Percentiles rank a stretch among this genome's conserved stretches.
Conservation (phyloP, 92 coral and sea anemone species). For the Phymanthus crucifer region DNA sequence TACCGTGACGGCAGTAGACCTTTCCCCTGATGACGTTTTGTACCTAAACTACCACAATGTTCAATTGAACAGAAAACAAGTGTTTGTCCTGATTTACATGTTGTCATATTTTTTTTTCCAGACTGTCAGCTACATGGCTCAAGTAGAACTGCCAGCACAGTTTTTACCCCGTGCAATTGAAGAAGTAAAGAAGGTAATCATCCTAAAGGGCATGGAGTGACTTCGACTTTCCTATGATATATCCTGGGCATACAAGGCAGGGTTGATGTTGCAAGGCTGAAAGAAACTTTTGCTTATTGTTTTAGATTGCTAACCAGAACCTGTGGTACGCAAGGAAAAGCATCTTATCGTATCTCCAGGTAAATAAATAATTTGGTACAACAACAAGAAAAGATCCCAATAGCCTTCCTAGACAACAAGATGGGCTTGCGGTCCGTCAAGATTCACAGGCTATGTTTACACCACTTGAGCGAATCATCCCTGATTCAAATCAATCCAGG, state of each 20-base stretch:
- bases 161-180: slow-evolving; percentile 69
- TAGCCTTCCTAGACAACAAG: too few relatives aligned
- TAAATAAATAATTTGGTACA: slow-evolving; percentile 1
- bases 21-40: too few relatives aligned
- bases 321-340: slow-evolving; percentile 94
- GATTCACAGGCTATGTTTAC: too few relatives aligned
- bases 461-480: too few relatives aligned
- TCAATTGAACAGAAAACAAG: too few relatives aligned
- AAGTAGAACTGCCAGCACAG: slow-evolving; percentile 63
- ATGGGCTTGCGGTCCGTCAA: not conserved
- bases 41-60: too few relatives aligned
- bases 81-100: too few relatives aligned
- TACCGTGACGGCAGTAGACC: too few relatives aligned
- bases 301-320: slow-evolving; percentile 71
- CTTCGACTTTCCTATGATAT: not conserved
- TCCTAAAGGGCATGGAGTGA: not conserved
- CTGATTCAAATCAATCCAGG: too few relatives aligned
- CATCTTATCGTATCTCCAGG: slow-evolving; percentile 83
- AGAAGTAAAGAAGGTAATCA: slow-evolving; percentile 64
- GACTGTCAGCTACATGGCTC: slow-evolving; percentile 77
- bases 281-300: not conserved
- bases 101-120: not conserved
- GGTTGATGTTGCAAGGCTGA: too few relatives aligned
- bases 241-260: too few relatives aligned
- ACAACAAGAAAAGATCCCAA: not conserved